Evolutionary conservation across 2,797 vertebrate genomes (phyloP).

Genomic region (Pangasius larnaudii): DNA sequence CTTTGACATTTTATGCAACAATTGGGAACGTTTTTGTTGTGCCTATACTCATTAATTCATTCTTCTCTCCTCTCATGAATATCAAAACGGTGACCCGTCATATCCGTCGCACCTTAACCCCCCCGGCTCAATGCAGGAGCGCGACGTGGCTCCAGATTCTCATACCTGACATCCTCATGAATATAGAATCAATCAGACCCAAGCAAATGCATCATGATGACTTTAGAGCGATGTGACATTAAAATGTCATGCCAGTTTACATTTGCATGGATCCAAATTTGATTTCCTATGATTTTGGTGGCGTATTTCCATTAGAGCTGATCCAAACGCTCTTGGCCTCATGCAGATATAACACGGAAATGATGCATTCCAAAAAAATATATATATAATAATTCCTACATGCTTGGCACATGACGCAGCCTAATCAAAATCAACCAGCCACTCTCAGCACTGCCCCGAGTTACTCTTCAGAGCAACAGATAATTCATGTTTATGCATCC

Average conservation of each 20-base stretch:
- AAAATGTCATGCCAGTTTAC: constrained; percentile 45
- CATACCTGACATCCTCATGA: constrained; percentile 24
- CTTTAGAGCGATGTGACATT: constrained; percentile 44
- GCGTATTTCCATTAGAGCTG: constrained; percentile 4
- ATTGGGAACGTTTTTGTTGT: constrained; percentile 73
- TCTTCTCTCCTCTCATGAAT: constrained; percentile 76
- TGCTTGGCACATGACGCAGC: neutral
- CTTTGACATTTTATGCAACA: constrained; percentile 75
- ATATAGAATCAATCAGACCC: constrained; percentile 16
- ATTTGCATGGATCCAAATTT: constrained; percentile 57
- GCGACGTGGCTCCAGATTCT: neutral
- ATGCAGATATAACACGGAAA: neutral
- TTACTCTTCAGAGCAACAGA: neutral
- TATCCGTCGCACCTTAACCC: constrained; percentile 33
- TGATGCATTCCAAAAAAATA: neutral
- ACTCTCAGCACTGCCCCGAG: neutral
- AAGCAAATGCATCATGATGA: constrained; percentile 48
- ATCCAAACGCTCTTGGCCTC: neutral
- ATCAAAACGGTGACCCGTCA: constrained; percentile 64
- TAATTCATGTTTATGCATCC: neutral
- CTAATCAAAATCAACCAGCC: neutral
- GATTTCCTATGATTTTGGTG: neutral
- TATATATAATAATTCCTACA: neutral
- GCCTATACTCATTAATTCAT: constrained; percentile 77
- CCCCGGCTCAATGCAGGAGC: constrained; percentile 8